A percentile compares a stretch with the other conserved stretches of the same genome.
These are phyloP conservation scores for Andrena bicolor DNA, from an alignment of 2,888 invertebrate species.

Conservation along the genomic window DNA sequence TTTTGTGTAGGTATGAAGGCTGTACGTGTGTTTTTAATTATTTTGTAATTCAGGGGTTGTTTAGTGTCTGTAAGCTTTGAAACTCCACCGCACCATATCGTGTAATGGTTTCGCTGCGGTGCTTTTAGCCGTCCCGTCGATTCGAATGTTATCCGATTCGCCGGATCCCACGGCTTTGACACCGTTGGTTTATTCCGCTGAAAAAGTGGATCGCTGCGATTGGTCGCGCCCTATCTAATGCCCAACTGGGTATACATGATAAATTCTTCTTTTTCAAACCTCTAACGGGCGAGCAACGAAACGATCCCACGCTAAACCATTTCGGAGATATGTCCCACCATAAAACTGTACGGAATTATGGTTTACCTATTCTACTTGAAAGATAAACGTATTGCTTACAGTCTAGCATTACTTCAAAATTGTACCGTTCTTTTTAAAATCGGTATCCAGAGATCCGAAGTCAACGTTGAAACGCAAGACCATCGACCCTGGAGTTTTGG, in stretches of 20 bases:
- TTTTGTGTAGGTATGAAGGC: no score
- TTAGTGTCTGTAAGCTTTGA: slow-evolving; percentile 3
- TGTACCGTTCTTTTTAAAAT: background rate
- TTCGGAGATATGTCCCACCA: slow-evolving; percentile 12
- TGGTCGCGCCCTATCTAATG: slow-evolving; percentile 42
- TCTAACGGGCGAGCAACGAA: slow-evolving; percentile 25
- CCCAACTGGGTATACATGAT: slow-evolving; percentile 36
- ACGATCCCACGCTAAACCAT: slow-evolving; percentile 44
- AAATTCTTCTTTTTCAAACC: slow-evolving; percentile 34
- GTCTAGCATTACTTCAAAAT: background rate
- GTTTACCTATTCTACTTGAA: slow-evolving; percentile 12
- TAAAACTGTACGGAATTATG: background rate
- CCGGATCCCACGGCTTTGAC: slow-evolving; percentile 49
- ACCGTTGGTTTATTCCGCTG: slow-evolving; percentile 52
- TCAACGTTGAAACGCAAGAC: background rate
- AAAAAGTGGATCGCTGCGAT: slow-evolving; percentile 43
- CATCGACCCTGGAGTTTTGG: background rate
- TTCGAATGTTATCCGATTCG: slow-evolving; percentile 56
- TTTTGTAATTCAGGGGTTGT: slow-evolving; percentile 53
- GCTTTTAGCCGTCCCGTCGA: slow-evolving; percentile 46
- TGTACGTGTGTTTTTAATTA: slow-evolving; percentile 5
- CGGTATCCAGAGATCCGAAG: background rate
- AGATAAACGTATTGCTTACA: background rate
- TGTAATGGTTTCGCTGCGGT: slow-evolving; percentile 45
- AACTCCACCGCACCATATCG: slow-evolving; percentile 28